These are phyloP conservation scores for Luffia ferchaultella DNA, from an alignment of 2,888 invertebrate species.

Conservation along the genomic window DNA sequence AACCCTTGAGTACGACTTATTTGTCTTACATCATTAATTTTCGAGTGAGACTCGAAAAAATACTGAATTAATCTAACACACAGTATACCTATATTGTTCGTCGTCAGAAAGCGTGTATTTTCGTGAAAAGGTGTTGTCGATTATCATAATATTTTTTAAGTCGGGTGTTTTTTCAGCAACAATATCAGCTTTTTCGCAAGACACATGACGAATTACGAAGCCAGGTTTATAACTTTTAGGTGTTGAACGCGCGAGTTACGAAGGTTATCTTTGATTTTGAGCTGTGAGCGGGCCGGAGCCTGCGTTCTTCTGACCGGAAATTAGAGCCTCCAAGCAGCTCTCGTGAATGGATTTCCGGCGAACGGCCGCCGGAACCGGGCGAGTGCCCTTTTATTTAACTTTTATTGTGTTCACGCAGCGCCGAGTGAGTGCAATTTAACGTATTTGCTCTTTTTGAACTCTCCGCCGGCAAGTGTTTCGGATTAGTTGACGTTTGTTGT, in stretches of 20 bases:
- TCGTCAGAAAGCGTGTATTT: no score
- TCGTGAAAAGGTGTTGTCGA: no score
- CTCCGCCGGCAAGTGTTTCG: background rate
- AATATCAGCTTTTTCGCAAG: no score
- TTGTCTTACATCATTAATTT: no score
- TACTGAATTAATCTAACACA: no score
- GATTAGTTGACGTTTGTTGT: background rate
- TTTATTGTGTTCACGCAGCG: background rate
- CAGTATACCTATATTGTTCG: no score
- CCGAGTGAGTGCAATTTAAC: background rate
- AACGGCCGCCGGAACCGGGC: background rate
- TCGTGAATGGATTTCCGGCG: background rate
- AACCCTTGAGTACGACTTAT: no score
- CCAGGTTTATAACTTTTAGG: background rate
- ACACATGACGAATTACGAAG: background rate
- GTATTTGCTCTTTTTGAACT: background rate
- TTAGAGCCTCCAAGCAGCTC: background rate
- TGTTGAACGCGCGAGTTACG: background rate
- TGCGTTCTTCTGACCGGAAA: background rate
- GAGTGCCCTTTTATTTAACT: background rate
- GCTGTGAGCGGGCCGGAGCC: background rate
- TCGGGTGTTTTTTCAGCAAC: no score
- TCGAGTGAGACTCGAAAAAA: no score
- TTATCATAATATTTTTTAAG: no score
- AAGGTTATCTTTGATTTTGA: background rate